Evolutionary conservation across 1,140 invertebrate genomes (phyloP), one percentile per base, ranked within the genome.

Genomic region (Coenobita brevimanus): DNA sequence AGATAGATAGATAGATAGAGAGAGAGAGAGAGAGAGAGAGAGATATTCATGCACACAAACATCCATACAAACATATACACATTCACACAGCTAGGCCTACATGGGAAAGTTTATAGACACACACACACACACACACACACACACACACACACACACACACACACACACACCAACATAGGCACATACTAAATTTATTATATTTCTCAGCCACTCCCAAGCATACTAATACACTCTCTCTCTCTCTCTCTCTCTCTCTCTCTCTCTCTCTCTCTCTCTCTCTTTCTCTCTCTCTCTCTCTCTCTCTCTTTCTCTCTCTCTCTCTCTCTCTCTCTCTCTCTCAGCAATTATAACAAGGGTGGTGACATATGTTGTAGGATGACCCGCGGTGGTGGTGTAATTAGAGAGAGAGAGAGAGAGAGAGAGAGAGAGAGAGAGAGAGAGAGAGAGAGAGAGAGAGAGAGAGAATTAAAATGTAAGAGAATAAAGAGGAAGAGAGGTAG

Each of bases 31-130:
- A n/a, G n/a, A n/a, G n/a, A n/a, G n/a, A n/a, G n/a, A n/a, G n/a
- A n/a, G n/a, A n/a, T n/a, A n/a, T n/a, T n/a, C n/a, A 64, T 15
- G 30, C 30, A 38, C 8, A 69, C 21, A 30, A 30, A 69, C 38
- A 69, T 69, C 2, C 38, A 38, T 30, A 69, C 38, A 69, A 13
- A 69, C 38, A 30, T 69, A 38, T 69, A 69, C 21, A 69, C 21
- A 69, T 69, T 13, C 38, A 30, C 38, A 30, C 21, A 69, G 30
- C 4, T 69, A 38, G n/a, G n/a, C n/a, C n/a, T n/a, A n/a, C n/a
- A n/a, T n/a, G n/a, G n/a, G n/a, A 50, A 69, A 50, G 57, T 57
- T 54, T 57, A 79, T 79, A 57, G n/a, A 60, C 57, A 79, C 57
- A 79, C 57, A 79, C 57, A 30, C 57, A 79, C 15, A 57, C 30